phyloP scores from a whole-genome alignment of 2,797 vertebrate genomes.

The Phalloptychus januarius region DNA sequence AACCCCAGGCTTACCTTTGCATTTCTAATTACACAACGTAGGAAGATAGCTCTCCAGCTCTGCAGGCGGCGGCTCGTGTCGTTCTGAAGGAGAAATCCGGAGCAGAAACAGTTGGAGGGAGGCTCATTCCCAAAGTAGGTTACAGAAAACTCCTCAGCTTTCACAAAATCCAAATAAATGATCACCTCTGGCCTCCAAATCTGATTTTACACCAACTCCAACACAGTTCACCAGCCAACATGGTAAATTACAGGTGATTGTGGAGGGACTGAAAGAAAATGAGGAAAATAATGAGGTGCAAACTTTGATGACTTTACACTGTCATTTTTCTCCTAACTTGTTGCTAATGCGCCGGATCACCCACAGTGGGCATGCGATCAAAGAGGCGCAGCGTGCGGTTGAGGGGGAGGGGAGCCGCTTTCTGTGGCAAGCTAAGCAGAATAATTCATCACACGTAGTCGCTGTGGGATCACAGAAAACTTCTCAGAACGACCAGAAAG shows the following conservation, averaged over 20 bases:
- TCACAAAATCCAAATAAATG: constrained; percentile 35
- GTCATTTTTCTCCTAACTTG: constrained; percentile 19
- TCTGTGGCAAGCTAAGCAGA: constrained; percentile 35
- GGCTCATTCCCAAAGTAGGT: constrained; percentile 54
- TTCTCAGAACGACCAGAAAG: constrained; percentile 68
- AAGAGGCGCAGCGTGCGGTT: constrained; percentile 38
- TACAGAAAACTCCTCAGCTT: constrained; percentile 36
- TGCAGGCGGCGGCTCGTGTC: constrained; percentile 53
- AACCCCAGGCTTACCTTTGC: constrained; percentile 71
- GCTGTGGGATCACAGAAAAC: constrained; percentile 60
- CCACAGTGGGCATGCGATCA: constrained; percentile 51
- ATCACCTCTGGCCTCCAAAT: constrained; percentile 39
- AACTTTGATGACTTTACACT: constrained; percentile 30
- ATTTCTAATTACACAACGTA: constrained; percentile 69
- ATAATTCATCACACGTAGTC: constrained; percentile 38
- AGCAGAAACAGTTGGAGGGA: constrained; percentile 23
- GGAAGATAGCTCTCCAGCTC: constrained; percentile 40
- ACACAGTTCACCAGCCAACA: constrained; percentile 9
- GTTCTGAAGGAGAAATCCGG: constrained; percentile 55
- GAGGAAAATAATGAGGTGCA: constrained; percentile 4
- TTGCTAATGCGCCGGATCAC: constrained; percentile 39
- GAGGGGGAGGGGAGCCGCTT: constrained; percentile 55
- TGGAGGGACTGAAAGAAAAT: constrained; percentile 7
- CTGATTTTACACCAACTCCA: constrained; percentile 24
- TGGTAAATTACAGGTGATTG: constrained; percentile 11